These are phyloP conservation scores for Eurypyga helias DNA, from an alignment of 2,113 vertebrate species.

Conservation along the genomic window DNA sequence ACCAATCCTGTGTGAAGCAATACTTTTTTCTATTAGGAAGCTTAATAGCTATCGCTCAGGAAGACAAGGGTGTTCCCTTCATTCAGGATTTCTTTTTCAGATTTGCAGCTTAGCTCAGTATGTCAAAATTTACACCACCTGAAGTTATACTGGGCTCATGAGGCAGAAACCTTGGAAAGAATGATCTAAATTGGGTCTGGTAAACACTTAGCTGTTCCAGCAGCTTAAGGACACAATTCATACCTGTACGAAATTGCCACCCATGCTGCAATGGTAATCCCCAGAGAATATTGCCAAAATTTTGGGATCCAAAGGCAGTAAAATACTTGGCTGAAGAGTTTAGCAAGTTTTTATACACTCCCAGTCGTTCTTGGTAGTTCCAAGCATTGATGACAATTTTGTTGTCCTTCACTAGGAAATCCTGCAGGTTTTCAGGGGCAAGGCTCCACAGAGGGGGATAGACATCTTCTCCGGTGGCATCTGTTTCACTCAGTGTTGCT, in stretches of 20 bases:
- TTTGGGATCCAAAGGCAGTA: conserved; percentile 67
- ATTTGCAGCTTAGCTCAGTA: background rate
- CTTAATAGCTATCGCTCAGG: background rate
- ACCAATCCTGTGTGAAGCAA: background rate
- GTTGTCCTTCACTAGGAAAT: conserved; percentile 58
- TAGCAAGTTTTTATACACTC: conserved; percentile 81
- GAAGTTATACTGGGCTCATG: background rate
- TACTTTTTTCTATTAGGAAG: background rate
- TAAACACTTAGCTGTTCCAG: background rate
- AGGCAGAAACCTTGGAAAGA: background rate
- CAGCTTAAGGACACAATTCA: background rate
- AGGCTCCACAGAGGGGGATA: conserved; percentile 80
- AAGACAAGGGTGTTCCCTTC: background rate
- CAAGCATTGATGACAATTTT: conserved; percentile 78
- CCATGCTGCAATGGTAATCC: conserved; percentile 84
- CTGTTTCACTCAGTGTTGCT: rapidly evolving
- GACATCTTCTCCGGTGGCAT: background rate
- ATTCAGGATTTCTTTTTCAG: background rate
- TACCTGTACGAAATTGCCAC: conserved; percentile 89
- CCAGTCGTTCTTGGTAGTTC: conserved; percentile 80
- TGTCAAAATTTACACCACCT: background rate
- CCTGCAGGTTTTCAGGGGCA: conserved; percentile 45
- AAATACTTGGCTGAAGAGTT: conserved; percentile 78
- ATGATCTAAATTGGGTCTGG: background rate
- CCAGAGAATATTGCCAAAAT: conserved; percentile 82